Percentiles rank a stretch among this genome's conserved stretches.
Conservation (phyloP, 2,888 invertebrate genomes). For the Cancer borealis region DNA sequence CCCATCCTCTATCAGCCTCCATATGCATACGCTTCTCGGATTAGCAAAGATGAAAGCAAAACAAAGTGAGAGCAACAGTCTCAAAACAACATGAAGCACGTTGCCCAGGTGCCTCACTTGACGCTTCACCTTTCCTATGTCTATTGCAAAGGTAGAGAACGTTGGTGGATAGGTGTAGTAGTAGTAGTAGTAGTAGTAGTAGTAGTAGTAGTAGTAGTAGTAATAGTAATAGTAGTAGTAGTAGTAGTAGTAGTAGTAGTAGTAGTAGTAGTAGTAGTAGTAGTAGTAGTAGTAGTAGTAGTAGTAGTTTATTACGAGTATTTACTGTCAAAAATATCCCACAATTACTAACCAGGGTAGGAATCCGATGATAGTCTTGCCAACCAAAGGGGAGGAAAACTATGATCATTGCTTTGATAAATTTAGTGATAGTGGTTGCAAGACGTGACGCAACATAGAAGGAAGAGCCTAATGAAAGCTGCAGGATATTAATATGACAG, state of each 20-base stretch:
- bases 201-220: not conserved
- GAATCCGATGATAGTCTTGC: too few species aligned
- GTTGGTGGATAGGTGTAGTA: not conserved
- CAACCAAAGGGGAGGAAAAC: too few species aligned
- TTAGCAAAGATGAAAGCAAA: slow-evolving; percentile 29
- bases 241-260: not conserved
- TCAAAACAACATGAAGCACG: not conserved
- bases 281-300: not conserved
- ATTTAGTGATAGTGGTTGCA: too few species aligned
- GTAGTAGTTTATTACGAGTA: not conserved
- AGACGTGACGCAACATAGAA: too few species aligned
- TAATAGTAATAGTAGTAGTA: not conserved
- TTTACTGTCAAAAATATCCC: too few species aligned
- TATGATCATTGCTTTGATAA: too few species aligned
- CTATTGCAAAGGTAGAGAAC: not conserved
- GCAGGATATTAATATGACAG: too few species aligned
- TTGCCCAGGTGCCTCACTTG: not conserved
- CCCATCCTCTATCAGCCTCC: slow-evolving; percentile 13
- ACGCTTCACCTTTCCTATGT: not conserved
- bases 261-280: not conserved
- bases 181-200: not conserved
- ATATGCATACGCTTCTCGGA: not conserved
- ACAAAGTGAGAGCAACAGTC: not conserved
- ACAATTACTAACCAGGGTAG: too few species aligned
- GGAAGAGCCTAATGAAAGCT: too few species aligned